Percentiles rank a stretch among this genome's conserved stretches.
Evolutionary conservation across 2,797 vertebrate genomes (phyloP).

Genomic region (Rhinogobio ventralis): DNA sequence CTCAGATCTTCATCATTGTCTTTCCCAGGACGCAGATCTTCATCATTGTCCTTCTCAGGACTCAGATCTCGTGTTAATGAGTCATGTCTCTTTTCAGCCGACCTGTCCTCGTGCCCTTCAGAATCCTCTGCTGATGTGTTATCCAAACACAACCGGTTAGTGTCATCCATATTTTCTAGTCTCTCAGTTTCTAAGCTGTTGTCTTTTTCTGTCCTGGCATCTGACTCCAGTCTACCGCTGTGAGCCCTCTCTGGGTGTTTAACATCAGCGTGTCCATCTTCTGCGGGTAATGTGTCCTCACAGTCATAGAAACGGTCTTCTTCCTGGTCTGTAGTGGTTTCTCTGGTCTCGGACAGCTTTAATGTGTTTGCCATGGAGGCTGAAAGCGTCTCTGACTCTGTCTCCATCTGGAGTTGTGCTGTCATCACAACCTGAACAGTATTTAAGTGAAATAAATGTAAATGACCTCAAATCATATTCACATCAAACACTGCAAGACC

Average conservation of each 20-base stretch:
- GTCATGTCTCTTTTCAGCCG: slow-evolving; percentile 18
- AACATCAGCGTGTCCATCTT: not conserved
- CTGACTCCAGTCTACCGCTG: not conserved
- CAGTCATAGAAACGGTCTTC: slow-evolving; percentile 89
- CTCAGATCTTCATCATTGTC: slow-evolving; percentile 29
- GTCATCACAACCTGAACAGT: slow-evolving; percentile 19
- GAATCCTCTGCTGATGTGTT: slow-evolving; percentile 19
- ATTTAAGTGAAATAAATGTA: not conserved
- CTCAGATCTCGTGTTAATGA: slow-evolving; percentile 21
- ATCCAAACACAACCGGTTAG: slow-evolving; percentile 5
- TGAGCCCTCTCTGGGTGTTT: slow-evolving; percentile 11
- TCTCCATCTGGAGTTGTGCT: slow-evolving; percentile 44
- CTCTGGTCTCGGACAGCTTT: slow-evolving; percentile 39
- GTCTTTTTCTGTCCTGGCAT: not conserved
- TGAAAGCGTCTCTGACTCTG: slow-evolving; percentile 30
- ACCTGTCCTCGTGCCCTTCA: slow-evolving; percentile 5
- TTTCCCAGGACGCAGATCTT: not conserved
- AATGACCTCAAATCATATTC: not conserved
- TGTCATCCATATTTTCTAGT: slow-evolving; percentile 15
- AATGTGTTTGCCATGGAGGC: slow-evolving; percentile 45
- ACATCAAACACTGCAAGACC: not conserved
- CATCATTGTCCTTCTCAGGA: slow-evolving; percentile 23
- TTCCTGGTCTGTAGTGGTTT: slow-evolving; percentile 57
- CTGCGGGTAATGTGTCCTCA: slow-evolving; percentile 75
- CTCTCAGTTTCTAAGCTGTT: slow-evolving; percentile 14